A percentile compares a stretch with the other conserved stretches of the same genome.
Conservation (phyloP, 2,888 invertebrate genomes). For the Therioaphis trifolii region DNA sequence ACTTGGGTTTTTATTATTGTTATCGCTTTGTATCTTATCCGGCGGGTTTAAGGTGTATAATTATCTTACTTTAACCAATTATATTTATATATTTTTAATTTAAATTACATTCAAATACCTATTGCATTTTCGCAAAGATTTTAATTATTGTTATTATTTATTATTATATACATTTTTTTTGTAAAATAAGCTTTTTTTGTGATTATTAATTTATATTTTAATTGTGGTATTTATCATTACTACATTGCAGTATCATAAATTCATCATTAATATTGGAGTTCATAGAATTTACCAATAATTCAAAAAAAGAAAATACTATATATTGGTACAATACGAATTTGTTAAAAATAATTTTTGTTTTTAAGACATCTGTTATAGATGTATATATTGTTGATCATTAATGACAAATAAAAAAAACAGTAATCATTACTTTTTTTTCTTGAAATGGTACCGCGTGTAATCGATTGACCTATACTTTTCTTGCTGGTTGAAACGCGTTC, state of each 20-base stretch:
- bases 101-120: slow-evolving; percentile 21
- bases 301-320: neutral
- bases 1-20: slow-evolving; percentile 41
- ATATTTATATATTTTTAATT: slow-evolving; percentile 2
- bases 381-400: neutral
- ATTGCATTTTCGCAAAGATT: slow-evolving; percentile 27
- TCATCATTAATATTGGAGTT: slow-evolving; percentile 29
- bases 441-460: slow-evolving; percentile 26
- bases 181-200: slow-evolving; percentile 15
- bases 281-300: slow-evolving; percentile 38
- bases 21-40: slow-evolving; percentile 47
- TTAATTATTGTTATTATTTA: slow-evolving; percentile 51
- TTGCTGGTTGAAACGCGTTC: neutral
- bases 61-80: slow-evolving; percentile 61
- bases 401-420: neutral
- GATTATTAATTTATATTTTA: slow-evolving; percentile 44
- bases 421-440: neutral
- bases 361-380: neutral
- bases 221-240: slow-evolving; percentile 36
- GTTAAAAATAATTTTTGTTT: slow-evolving; percentile 1
- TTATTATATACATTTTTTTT: slow-evolving; percentile 35
- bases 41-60: slow-evolving; percentile 56
- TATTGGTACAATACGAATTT: slow-evolving; percentile 1
- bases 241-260: neutral
- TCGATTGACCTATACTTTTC: slow-evolving; percentile 52